A percentile compares a stretch with the other conserved stretches of the same genome.
These are phyloP conservation scores for Thermophis baileyi DNA, from an alignment of 2,113 vertebrate genomes.

Conservation along the genomic window DNA sequence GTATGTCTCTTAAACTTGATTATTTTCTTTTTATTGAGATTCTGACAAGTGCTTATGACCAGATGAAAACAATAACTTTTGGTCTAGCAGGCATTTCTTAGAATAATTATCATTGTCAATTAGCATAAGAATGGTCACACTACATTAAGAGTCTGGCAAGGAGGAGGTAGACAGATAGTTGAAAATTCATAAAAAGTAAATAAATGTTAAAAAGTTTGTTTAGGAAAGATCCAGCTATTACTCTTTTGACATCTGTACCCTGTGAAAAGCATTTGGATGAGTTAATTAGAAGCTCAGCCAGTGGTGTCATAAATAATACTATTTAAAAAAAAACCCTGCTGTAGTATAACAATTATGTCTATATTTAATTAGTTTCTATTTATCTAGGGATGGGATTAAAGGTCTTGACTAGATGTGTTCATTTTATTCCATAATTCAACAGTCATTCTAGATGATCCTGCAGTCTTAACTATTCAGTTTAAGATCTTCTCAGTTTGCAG, in stretches of 20 bases:
- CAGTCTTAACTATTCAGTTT: slow-evolving; percentile 7
- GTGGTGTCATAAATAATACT: slow-evolving; percentile 3
- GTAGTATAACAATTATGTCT: slow-evolving; percentile 16
- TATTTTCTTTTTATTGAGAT: background rate
- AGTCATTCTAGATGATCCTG: background rate
- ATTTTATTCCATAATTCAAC: slow-evolving; percentile 6
- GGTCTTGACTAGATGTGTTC: slow-evolving; percentile 14
- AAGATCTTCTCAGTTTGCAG: background rate
- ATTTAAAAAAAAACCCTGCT: background rate
- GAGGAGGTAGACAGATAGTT: background rate
- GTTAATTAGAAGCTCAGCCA: slow-evolving; percentile 14
- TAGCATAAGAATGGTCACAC: background rate
- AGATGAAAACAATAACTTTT: background rate
- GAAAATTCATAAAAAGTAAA: background rate
- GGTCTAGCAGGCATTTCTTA: background rate
- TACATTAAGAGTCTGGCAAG: background rate
- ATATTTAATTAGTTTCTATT: slow-evolving; percentile 37
- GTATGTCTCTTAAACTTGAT: background rate
- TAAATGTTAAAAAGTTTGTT: background rate
- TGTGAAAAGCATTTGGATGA: slow-evolving; percentile 7
- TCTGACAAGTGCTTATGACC: background rate
- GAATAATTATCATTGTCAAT: background rate
- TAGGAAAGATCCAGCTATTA: background rate
- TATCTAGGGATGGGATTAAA: slow-evolving; percentile 26
- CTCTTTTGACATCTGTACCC: slow-evolving; percentile 27